Percentiles rank a stretch among this genome's conserved stretches.
phyloP scores from a whole-genome alignment of 2,888 invertebrate genomes.

The Phorcus lineatus region DNA sequence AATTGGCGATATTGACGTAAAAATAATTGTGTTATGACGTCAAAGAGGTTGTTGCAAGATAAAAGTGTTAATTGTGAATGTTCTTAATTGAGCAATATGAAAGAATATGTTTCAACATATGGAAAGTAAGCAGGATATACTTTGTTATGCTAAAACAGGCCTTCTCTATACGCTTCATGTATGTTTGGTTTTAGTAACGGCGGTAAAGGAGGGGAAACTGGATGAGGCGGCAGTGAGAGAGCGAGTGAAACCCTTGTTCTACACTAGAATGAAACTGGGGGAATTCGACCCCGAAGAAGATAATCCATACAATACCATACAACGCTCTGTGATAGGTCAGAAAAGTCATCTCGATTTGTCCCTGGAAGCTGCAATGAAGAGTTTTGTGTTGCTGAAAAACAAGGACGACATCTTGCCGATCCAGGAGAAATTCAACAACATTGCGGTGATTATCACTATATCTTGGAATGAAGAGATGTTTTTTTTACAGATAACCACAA shows the following conservation, averaged over 20 bases:
- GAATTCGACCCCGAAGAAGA: slow-evolving; percentile 64
- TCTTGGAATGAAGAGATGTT: no score
- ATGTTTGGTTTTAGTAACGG: slow-evolving; percentile 45
- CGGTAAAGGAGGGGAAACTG: slow-evolving; percentile 49
- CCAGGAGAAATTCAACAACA: background rate
- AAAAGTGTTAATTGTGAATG: no score
- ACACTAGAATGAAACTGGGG: slow-evolving; percentile 64
- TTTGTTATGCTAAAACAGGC: no score
- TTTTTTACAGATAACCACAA: no score
- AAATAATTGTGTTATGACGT: no score
- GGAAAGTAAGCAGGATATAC: no score
- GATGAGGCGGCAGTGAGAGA: slow-evolving; percentile 47
- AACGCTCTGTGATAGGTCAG: slow-evolving; percentile 51
- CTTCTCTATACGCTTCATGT: no score
- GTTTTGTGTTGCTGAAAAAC: slow-evolving; percentile 65
- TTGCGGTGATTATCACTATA: background rate
- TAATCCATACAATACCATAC: slow-evolving; percentile 62
- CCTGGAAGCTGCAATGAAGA: slow-evolving; percentile 58
- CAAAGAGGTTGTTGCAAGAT: no score
- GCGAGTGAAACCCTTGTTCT: slow-evolving; percentile 59
- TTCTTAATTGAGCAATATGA: no score
- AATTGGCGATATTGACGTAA: no score
- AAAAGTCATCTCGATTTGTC: slow-evolving; percentile 49
- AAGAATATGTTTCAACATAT: no score
- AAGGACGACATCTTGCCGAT: background rate